A percentile compares a stretch with the other conserved stretches of the same genome.
phyloP scores from a whole-genome alignment of 1,140 invertebrate species.

The Ruditapes philippinarum region DNA sequence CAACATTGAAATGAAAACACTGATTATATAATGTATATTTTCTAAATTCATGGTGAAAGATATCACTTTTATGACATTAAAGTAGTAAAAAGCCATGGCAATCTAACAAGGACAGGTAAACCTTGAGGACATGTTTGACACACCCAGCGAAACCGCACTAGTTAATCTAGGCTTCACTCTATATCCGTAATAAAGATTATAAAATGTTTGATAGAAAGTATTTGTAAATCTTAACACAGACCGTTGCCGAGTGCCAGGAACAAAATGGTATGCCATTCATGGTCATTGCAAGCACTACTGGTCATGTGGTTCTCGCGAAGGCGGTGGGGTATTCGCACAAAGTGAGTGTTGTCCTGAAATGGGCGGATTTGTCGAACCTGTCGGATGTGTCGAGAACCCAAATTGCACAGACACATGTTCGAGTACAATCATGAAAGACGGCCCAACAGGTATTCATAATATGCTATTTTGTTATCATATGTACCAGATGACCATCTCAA shows the following conservation, averaged over 20 bases:
- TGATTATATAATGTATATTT: too few relatives aligned
- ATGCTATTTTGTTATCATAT: too few relatives aligned
- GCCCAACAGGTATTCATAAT: constrained; percentile 51
- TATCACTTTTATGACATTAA: too few relatives aligned
- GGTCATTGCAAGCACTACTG: constrained; percentile 65
- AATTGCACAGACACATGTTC: constrained; percentile 56
- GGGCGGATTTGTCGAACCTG: constrained; percentile 54
- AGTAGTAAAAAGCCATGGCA: too few relatives aligned
- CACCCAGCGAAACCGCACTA: too few relatives aligned
- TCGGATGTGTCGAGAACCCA: constrained; percentile 53
- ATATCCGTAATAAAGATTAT: background rate
- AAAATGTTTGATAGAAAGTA: background rate
- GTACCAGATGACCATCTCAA: too few relatives aligned
- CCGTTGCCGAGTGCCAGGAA: constrained; percentile 47
- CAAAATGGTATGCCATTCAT: constrained; percentile 51
- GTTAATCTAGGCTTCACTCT: too few relatives aligned
- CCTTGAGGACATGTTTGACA: too few relatives aligned
- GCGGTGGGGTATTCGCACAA: constrained; percentile 21
- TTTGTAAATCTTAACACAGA: constrained; percentile 16
- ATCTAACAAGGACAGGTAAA: too few relatives aligned
- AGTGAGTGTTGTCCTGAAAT: constrained; percentile 54
- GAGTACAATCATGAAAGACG: constrained; percentile 3
- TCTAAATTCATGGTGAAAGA: too few relatives aligned
- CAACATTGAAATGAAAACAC: too few relatives aligned
- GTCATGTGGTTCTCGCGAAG: constrained; percentile 36